These are phyloP conservation scores for Seira sanloemensis DNA, from an alignment of 2,888 invertebrate species.

Conservation along the genomic window DNA sequence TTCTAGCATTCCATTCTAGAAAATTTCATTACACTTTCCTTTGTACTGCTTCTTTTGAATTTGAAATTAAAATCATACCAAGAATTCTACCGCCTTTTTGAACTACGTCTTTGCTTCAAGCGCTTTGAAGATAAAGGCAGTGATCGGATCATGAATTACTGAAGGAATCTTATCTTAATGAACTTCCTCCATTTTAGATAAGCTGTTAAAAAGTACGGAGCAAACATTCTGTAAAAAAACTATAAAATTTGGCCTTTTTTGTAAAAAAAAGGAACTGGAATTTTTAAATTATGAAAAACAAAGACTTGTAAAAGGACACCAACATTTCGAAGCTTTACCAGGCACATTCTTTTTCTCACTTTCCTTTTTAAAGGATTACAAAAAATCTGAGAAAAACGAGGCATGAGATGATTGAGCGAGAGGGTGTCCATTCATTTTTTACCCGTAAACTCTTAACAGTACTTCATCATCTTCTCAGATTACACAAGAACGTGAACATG, in stretches of 20 bases:
- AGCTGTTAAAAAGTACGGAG: no score
- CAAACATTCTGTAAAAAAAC: no score
- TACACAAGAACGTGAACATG: no score
- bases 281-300: slow-evolving; percentile 17
- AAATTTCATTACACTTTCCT: no score
- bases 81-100: no score
- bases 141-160: no score
- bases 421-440: slow-evolving; percentile 29
- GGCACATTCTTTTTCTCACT: not conserved
- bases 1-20: not conserved
- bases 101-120: no score
- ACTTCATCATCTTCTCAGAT: not conserved
- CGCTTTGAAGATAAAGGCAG: no score
- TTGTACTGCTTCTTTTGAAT: no score
- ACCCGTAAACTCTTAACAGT: not conserved
- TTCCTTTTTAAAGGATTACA: not conserved
- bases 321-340: slow-evolving; percentile 19
- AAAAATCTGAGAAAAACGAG: not conserved
- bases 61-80: no score
- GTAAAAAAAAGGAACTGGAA: not conserved
- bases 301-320: slow-evolving; percentile 14
- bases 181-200: no score
- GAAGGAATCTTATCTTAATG: no score
- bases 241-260: not conserved
- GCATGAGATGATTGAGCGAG: not conserved